Base-by-base conservation (phyloP, 2,113 vertebrate genomes). In the Brachypteracias leptosomus region DNA sequence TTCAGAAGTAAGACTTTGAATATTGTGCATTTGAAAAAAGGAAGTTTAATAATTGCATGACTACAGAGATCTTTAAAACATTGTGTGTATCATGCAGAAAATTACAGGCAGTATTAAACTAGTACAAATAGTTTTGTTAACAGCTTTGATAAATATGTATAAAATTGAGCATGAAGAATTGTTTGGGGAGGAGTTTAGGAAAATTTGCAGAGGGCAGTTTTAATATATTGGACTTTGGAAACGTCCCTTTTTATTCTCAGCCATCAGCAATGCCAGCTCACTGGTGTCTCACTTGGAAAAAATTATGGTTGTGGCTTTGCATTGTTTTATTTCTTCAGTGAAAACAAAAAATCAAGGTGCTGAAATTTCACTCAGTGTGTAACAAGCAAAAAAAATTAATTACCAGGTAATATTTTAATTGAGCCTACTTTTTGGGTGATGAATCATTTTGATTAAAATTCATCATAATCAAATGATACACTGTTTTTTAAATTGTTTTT, bases 1-100 rank as follows among this genome's bases (percentile, higher is more conserved):
- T 99, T 94, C 99, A 99, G 97, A 99, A 99, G 99, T 99, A 98
- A 98, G 99, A 85, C 62, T 75, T 94, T 66, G 46, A 70, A 42
- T 88, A 18, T 57, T 66, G 42, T 5, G 55, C 16, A 13, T 66
- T 90, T 55, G 1, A 4, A 7, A 59, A 25, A 54, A 21, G 31
- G 29, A 21, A 44, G 40, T 28, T 40, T 57, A 40, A 20, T 81
- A 36, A 21, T 66, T 52, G 25, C 14, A n/a, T 65, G 7, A 51
- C 67, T 94, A 87, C 35, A 26, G 36, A 54, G 54, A 14, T 61
- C 24, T 73, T 74, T 40, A 33, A 83, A 78, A 38, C 2, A 2
- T 51, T 40, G 6, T 42, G 4, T 8, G 7, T 49, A 0, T 28
- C 67, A 6, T 11, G 12, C 24, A 44, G 57, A 76, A 82, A 31